Percentiles rank a stretch among this genome's conserved stretches.
These are phyloP conservation scores for Rotaria magnacalcarata DNA, from an alignment of 2,888 invertebrate species.

Conservation along the genomic window DNA sequence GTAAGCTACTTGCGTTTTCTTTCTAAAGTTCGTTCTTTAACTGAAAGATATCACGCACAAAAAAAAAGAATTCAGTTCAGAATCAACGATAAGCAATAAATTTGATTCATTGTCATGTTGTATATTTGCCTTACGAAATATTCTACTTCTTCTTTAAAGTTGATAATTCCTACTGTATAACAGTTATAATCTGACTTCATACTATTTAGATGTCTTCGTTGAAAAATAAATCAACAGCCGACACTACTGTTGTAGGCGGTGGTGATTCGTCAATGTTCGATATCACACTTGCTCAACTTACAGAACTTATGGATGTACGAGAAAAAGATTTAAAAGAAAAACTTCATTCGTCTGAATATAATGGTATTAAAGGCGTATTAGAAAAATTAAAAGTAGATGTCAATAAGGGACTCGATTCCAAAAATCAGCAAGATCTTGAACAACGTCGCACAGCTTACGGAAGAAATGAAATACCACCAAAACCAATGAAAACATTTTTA, in stretches of 20 bases:
- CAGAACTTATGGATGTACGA: conserved; percentile 36
- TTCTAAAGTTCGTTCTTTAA: background rate
- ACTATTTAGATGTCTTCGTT: too few species aligned
- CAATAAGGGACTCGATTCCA: conserved; percentile 13
- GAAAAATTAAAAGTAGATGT: conserved; percentile 30
- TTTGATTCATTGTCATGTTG: background rate
- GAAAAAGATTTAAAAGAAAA: conserved; percentile 35
- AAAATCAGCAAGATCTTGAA: conserved; percentile 37
- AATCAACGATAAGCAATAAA: background rate
- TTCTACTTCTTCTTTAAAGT: too few species aligned
- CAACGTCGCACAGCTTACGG: conserved; percentile 61
- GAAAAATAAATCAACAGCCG: too few species aligned
- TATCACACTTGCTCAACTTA: background rate
- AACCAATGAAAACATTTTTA: conserved; percentile 93
- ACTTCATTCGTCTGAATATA: conserved; percentile 1
- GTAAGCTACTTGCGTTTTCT: background rate
- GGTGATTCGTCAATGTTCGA: background rate
- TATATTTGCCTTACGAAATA: too few species aligned
- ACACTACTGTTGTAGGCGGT: too few species aligned
- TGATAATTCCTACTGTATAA: too few species aligned
- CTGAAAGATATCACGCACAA: background rate
- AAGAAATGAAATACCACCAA: conserved; percentile 91
- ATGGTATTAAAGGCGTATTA: conserved; percentile 2
- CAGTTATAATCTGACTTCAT: too few species aligned
- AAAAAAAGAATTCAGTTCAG: background rate